A percentile compares a stretch with the other conserved stretches of the same genome.
phyloP scores from a whole-genome alignment of 1,140 invertebrate genomes.

The Polypedilum vanderplanki region DNA sequence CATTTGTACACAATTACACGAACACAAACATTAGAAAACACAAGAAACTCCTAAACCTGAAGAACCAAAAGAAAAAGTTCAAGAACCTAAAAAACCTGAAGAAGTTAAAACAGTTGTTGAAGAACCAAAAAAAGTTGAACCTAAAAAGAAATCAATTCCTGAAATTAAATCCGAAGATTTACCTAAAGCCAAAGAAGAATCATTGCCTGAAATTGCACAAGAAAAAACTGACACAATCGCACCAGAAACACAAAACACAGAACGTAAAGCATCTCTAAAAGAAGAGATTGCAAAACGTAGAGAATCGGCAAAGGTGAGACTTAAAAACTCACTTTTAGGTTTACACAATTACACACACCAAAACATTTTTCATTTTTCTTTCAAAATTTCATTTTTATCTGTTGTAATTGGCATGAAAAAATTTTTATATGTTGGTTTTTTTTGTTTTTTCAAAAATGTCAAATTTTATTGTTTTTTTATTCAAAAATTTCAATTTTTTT shows the following conservation, averaged over 20 bases:
- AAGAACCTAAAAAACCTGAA: not conserved
- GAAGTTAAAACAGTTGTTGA: not conserved
- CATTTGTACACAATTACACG: no score
- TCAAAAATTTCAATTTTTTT: no score
- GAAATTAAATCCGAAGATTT: slow-evolving; percentile 43
- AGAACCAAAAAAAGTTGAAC: slow-evolving; percentile 15
- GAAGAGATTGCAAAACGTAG: not conserved
- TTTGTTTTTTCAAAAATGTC: no score
- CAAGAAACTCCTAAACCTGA: not conserved
- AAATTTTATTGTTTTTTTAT: no score
- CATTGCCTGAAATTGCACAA: not conserved
- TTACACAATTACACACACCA: not conserved
- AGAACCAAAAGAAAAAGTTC: not conserved
- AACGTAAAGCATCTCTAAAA: not conserved
- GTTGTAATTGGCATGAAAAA: not conserved
- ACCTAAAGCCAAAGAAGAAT: slow-evolving; percentile 35
- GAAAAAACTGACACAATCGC: not conserved
- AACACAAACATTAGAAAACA: not conserved
- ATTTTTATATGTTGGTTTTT: not conserved
- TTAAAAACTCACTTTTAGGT: no score
- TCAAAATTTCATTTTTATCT: not conserved
- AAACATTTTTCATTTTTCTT: no score
- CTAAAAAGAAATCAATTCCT: slow-evolving; percentile 32
- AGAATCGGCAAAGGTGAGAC: not conserved
- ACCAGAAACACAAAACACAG: not conserved